Evolutionary conservation across 2,113 vertebrate genomes (phyloP).

Genomic region (Donacobius atricapilla): DNA sequence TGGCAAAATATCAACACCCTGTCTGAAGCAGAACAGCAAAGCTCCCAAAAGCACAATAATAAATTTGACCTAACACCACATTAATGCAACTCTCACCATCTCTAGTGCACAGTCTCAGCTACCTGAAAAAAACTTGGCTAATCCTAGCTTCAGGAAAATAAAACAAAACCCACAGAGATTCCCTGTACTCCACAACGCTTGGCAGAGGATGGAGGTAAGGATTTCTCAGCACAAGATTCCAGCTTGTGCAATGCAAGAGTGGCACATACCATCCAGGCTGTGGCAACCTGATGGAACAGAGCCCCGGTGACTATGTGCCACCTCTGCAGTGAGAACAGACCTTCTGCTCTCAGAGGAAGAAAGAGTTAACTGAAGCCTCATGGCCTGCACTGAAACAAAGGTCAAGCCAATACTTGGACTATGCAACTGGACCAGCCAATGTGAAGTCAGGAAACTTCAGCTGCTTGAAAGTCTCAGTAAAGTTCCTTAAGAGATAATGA

Average conservation of each 20-base stretch:
- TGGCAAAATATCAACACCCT: background rate
- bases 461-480: background rate
- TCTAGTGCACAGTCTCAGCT: background rate
- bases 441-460: background rate
- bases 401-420: background rate
- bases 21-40: background rate
- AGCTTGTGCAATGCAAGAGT: accelerated
- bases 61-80: background rate
- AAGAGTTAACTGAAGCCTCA: background rate
- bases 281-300: background rate
- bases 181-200: background rate
- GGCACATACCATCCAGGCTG: background rate
- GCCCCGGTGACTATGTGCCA: accelerated
- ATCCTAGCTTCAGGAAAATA: background rate
- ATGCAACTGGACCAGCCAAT: background rate
- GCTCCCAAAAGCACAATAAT: background rate
- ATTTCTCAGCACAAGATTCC: background rate
- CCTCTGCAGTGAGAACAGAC: background rate
- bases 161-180: background rate
- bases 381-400: background rate
- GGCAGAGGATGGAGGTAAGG: background rate
- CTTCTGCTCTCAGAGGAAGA: background rate
- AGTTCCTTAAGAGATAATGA: background rate
- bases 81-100: background rate
- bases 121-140: background rate